A percentile compares a stretch with the other conserved stretches of the same genome.
phyloP scores from a whole-genome alignment of 2,113 vertebrate genomes.

The Neogale vison region DNA sequence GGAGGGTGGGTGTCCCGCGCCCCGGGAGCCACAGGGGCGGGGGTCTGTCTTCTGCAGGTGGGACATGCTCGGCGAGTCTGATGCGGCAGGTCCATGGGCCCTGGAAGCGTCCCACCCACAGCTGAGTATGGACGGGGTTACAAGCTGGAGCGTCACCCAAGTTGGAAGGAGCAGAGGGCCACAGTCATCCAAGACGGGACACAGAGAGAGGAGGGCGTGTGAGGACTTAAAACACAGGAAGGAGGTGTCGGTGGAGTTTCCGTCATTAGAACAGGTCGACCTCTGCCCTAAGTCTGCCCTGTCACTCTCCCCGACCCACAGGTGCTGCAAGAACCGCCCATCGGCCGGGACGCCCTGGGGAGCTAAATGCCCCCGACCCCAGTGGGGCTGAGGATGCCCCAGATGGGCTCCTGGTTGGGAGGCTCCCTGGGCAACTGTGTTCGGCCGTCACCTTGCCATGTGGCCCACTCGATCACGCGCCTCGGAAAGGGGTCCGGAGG shows the following conservation, averaged over 20 bases:
- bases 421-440: neutral
- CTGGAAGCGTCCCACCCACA: neutral
- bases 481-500: neutral
- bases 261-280: too few relatives aligned
- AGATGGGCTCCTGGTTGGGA: neutral
- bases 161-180: neutral
- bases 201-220: neutral
- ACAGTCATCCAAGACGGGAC: neutral
- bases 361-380: neutral
- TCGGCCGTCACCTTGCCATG: neutral
- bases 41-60: neutral
- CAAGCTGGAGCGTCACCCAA: neutral
- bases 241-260: rapidly evolving
- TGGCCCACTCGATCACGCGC: neutral
- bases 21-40: neutral
- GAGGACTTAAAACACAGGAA: too few relatives aligned
- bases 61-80: neutral
- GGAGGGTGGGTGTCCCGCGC: too few relatives aligned
- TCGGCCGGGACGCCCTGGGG: neutral
- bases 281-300: neutral
- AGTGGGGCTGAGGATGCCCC: rapidly evolving
- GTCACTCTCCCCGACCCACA: rapidly evolving
- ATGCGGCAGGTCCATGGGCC: neutral
- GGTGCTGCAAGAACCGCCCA: rapidly evolving
- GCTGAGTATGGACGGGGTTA: neutral